Percentiles rank a stretch among this genome's conserved stretches.
Evolutionary conservation across 1,140 invertebrate species (phyloP).

Genomic region (Ctenoplectra terminalis): DNA sequence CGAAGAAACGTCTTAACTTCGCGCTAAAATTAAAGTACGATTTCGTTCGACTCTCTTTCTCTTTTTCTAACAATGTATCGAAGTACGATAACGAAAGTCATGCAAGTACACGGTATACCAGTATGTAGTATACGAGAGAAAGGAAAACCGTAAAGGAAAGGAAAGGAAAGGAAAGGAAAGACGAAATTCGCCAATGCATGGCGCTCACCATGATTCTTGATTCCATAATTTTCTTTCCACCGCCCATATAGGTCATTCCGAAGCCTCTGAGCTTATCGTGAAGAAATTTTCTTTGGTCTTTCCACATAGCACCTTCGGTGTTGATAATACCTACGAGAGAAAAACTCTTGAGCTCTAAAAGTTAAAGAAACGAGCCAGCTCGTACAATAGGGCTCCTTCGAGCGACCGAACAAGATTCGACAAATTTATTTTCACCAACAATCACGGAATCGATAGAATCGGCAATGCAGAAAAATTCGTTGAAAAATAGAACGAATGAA

Average conservation of each 20-base stretch:
- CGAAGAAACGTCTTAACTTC: slow-evolving; percentile 90
- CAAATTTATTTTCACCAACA: not conserved
- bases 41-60: not conserved
- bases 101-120: not conserved
- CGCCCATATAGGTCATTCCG: slow-evolving; percentile 93
- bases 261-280: slow-evolving; percentile 94
- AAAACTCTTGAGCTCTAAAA: not conserved
- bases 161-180: not conserved
- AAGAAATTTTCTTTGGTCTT: slow-evolving; percentile 94
- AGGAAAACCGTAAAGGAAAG: not conserved
- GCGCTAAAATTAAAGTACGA: slow-evolving; percentile 80
- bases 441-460: slow-evolving; percentile 15
- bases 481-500: not conserved
- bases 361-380: not conserved
- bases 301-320: slow-evolving; percentile 95
- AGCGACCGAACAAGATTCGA: not conserved
- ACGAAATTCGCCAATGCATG: not conserved
- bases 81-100: not conserved
- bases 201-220: slow-evolving; percentile 91
- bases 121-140: not conserved
- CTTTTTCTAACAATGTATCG: no score
- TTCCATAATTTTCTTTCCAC: slow-evolving; percentile 92
- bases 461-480: not conserved
- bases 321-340: slow-evolving; percentile 92
- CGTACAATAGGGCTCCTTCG: not conserved